Percentiles rank a stretch among this genome's conserved stretches.
Evolutionary conservation across 1,140 invertebrate genomes (phyloP).

Genomic region (Procambarus virginalis): DNA sequence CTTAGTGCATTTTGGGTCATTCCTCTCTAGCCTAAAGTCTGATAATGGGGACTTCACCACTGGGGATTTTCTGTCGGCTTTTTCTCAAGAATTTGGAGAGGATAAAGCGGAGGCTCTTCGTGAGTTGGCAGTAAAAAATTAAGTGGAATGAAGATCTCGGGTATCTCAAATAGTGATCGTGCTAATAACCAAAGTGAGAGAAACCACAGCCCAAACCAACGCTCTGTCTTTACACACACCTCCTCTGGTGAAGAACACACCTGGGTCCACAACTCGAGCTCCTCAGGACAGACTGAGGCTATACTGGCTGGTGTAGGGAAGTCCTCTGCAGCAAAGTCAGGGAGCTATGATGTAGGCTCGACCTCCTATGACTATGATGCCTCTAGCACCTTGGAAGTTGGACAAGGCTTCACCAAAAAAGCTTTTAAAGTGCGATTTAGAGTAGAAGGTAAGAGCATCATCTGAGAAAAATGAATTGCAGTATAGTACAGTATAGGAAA

Average conservation of each 20-base stretch:
- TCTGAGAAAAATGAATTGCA: too few relatives aligned
- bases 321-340: not conserved
- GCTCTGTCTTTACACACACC: not conserved
- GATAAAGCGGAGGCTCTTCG: slow-evolving; percentile 57
- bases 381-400: not conserved
- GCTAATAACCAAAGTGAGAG: not conserved
- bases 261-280: not conserved
- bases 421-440: slow-evolving; percentile 54
- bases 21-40: slow-evolving; percentile 49
- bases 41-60: slow-evolving; percentile 44
- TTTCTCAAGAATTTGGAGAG: slow-evolving; percentile 68
- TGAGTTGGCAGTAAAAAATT: slow-evolving; percentile 57
- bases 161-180: not conserved
- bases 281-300: not conserved
- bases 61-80: slow-evolving; percentile 65
- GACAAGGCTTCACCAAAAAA: slow-evolving; percentile 15
- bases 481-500: too few relatives aligned
- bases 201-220: not conserved
- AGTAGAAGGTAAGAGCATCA: slow-evolving; percentile 29
- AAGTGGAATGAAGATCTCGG: slow-evolving; percentile 21
- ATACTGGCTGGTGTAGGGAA: not conserved
- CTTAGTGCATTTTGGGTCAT: slow-evolving; percentile 50
- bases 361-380: not conserved
- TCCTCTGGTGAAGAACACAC: not conserved
- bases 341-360: not conserved